Conservation (phyloP, 2,888 invertebrate genomes). For the Agriopis leucophaearia region DNA sequence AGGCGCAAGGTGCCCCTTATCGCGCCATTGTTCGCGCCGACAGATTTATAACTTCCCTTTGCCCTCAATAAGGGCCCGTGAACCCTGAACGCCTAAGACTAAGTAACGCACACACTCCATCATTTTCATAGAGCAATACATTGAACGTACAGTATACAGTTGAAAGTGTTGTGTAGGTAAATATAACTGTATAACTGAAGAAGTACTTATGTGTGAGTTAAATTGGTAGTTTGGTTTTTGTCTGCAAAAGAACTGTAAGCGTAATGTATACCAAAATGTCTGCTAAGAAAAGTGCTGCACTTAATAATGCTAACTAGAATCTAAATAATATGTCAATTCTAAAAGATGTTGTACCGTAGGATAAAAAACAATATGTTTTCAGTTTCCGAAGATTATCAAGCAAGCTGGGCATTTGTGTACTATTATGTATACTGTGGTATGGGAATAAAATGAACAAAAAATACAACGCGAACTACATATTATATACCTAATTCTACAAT, state of each 20-base stretch:
- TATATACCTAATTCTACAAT: neutral
- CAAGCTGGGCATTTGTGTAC: neutral
- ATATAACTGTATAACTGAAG: neutral
- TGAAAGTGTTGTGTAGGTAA: neutral
- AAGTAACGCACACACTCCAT: slow-evolving; percentile 21
- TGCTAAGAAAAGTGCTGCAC: neutral
- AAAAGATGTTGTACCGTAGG: neutral
- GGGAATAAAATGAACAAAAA: slow-evolving; percentile 12
- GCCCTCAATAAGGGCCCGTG: slow-evolving; percentile 85
- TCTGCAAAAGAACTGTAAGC: neutral
- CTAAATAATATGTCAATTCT: neutral
- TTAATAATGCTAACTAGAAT: neutral
- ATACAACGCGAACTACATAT: neutral
- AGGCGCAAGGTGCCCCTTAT: slow-evolving; percentile 82
- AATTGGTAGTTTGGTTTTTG: neutral
- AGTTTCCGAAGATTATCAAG: slow-evolving; percentile 10
- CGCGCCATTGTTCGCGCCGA: slow-evolving; percentile 84
- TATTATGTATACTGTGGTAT: too few species aligned
- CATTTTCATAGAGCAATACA: neutral
- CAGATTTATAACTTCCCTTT: slow-evolving; percentile 86
- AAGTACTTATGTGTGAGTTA: neutral
- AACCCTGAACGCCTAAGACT: slow-evolving; percentile 61
- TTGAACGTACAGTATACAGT: neutral
- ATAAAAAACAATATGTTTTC: slow-evolving; percentile 13
- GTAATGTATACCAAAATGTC: neutral